Conservation (phyloP, 2,113 vertebrate species). For the Mormoops blainvillei region DNA sequence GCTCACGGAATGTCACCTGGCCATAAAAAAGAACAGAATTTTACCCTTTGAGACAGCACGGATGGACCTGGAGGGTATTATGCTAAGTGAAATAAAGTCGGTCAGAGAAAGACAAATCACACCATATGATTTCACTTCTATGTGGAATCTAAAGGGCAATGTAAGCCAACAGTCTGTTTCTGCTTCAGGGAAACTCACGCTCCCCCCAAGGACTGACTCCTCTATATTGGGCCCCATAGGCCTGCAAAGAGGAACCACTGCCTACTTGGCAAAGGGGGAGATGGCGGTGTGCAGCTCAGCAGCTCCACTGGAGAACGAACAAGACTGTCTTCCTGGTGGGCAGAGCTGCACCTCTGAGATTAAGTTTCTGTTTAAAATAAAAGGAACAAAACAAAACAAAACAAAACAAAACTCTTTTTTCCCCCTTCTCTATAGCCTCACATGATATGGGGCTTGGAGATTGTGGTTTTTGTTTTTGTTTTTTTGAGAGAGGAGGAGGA, state of each 20-base stretch:
- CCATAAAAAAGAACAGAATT: neutral
- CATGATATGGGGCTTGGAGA: neutral
- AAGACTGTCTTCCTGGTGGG: neutral
- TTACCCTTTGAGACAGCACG: neutral
- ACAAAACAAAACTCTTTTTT: neutral
- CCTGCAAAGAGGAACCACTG: neutral
- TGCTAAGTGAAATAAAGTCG: neutral
- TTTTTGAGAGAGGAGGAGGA: neutral
- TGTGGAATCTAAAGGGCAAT: neutral
- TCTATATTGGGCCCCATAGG: rapidly evolving
- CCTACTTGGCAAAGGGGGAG: rapidly evolving
- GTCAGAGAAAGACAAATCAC: neutral
- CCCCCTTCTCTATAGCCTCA: neutral
- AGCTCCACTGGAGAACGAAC: neutral
- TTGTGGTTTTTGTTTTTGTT: neutral
- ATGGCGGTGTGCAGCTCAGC: rapidly evolving
- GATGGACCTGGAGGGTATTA: neutral
- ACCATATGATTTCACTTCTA: neutral
- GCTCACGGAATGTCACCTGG: neutral
- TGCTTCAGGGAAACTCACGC: neutral
- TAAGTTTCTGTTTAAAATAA: neutral
- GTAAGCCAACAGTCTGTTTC: neutral
- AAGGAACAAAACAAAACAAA: neutral
- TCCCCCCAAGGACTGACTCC: too few species aligned
- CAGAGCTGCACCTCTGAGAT: neutral